Base-by-base conservation (phyloP, 2,113 vertebrate species). In the Xerus inauris region DNA sequence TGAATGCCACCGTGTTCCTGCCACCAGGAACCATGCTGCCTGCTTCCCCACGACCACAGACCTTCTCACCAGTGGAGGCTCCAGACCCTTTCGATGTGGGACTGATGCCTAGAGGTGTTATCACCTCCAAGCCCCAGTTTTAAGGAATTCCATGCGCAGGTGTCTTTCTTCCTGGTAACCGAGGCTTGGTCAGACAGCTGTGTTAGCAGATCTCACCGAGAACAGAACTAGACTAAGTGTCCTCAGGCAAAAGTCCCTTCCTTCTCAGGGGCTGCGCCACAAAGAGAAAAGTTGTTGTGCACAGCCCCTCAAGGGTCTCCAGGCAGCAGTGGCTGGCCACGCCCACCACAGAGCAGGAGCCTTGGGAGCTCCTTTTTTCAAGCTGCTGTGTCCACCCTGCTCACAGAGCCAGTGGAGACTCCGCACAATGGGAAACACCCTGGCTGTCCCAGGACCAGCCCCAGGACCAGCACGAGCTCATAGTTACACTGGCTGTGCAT, bases 161-260 rank as follows among this genome's bases (percentile, higher is more conserved):
- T 49, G 45, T n/a, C 26, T 89, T 84, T n/a, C 71, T 72, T 94
- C 91, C 62, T 87, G 20, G 86, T 0, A 84, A 40, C 49, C 4
- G 64, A 91, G 17, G 76, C 71, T 54, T 71, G 26, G 0, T 67
- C 35, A 35, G 38, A 65, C 42, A 87, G 11, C 64, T 4, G 6
- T 0, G 1, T 35, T 19, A 75, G 35, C 54, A 32, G 30, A n/a
- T 35, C 30, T 59, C 0, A 2, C 4, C 9, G 6, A 54, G 45
- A 3, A 26, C 8, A n/a, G 35, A 89, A 20, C 30, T 30, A 20
- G 54, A 40, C 42, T 19, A 3, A 38, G 32, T 6, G 0, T 35
- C 49, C 17, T 0, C 35, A 14, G 35, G 24, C 8, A 84, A 24
- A 40, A 28, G 19, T 8, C 28, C 42, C 24, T 1, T 47, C 35